These are phyloP conservation scores for Clarias magur DNA, from an alignment of 2,113 vertebrate genomes.

Conservation along the genomic window DNA sequence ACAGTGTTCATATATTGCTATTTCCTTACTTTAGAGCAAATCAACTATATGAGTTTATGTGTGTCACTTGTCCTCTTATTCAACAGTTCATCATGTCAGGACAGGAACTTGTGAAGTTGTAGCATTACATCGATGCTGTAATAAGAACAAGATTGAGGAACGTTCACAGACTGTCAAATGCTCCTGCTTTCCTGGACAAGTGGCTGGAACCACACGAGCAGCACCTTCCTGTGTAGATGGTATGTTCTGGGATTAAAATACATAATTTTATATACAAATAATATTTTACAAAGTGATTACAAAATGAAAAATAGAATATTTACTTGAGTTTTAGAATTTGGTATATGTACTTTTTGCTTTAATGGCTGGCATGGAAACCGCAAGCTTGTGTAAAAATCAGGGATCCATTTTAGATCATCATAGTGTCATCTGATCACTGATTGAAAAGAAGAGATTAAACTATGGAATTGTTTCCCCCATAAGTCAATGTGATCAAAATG, in stretches of 20 bases:
- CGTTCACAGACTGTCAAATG: conserved; percentile 98
- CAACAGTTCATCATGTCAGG: conserved; percentile 85
- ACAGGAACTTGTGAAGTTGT: conserved; percentile 97
- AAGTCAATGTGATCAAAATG: too few relatives aligned
- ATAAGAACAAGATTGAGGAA: conserved; percentile 99
- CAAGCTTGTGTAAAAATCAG: too few relatives aligned
- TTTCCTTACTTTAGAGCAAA: neutral
- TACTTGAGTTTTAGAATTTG: too few relatives aligned
- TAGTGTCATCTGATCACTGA: too few relatives aligned
- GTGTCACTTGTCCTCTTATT: conserved; percentile 54
- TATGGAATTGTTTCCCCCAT: too few relatives aligned
- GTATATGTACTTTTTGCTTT: too few relatives aligned
- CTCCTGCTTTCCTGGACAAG: conserved; percentile 97
- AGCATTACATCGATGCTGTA: conserved; percentile 96
- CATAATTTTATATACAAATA: neutral
- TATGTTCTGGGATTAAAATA: conserved; percentile 61
- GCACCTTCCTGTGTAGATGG: conserved; percentile 97
- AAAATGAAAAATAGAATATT: too few relatives aligned
- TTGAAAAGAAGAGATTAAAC: too few relatives aligned
- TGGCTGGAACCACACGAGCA: conserved; percentile 94
- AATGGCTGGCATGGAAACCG: too few relatives aligned
- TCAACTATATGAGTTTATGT: neutral
- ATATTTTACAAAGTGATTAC: too few relatives aligned
- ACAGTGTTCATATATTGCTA: neutral
- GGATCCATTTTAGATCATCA: too few relatives aligned